Evolutionary conservation across 2,113 vertebrate genomes (phyloP), one percentile per base, ranked within the genome.

Genomic region (Canis aureus): DNA sequence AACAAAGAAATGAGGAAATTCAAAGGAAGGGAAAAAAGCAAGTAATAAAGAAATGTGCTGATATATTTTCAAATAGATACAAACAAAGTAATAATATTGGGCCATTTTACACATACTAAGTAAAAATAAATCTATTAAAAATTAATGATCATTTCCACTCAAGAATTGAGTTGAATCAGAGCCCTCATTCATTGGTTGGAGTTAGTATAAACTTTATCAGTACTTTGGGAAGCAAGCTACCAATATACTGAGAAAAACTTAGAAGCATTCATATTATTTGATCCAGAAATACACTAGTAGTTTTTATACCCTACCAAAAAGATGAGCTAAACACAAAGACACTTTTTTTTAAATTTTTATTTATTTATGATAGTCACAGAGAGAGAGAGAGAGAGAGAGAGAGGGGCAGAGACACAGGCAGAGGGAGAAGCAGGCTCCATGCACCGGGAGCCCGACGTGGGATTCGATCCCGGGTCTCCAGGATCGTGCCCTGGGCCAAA

Each of bases 121-220:
- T 71, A 20, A 79, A 92, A 96, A 51, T n/a, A 64, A 87, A 55
- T 49, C 25, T 23, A 32, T 15, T 53, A 93, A 38, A 96, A 94
- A 53, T 76, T 60, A 94, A 88, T 67, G 6, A 57, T 13, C 20
- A 51, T 53, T 76, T 90, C 51, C 9, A 82, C n/a, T 87, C 5
- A 43, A 86, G 3, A 15, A 2, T 78, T 0, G 11, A 79, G 66
- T 87, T 81, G 38, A 49, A 27, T 73, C 20, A 86, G 73, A 94
- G 67, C 9, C 5, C 35, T n/a, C 5, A 16, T 78, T 86, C 43
- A 29, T 22, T 91, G 51, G 27, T 55, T 53, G 53, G 38, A 88
- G 57, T 38, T 59, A n/a, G 8, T 60, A 29, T 35, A 59, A 69
- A 71, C 13, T 60, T 79, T 19, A 43, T 49, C 8, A 87, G 49